These are phyloP conservation scores for Trichopoda pennipes DNA, from an alignment of 2,888 invertebrate species.

Conservation along the genomic window DNA sequence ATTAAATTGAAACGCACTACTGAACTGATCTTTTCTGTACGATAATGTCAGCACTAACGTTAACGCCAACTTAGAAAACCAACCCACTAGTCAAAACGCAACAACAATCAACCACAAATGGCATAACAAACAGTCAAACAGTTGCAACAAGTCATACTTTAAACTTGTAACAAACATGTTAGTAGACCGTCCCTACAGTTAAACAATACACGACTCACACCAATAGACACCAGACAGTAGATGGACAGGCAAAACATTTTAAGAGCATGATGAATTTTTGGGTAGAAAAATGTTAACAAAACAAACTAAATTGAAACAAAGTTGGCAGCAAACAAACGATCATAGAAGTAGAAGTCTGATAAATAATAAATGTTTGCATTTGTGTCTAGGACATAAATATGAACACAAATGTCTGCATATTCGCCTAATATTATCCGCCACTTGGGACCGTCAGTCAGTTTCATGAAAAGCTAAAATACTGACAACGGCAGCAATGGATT, in stretches of 20 bases:
- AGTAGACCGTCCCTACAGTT: not conserved
- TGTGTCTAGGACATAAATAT: constrained; percentile 24
- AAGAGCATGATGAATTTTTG: constrained; percentile 45
- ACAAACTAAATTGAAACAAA: constrained; percentile 49
- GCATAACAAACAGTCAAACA: constrained; percentile 46
- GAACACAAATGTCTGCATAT: constrained; percentile 51
- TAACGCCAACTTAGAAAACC: constrained; percentile 63
- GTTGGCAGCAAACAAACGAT: constrained; percentile 61
- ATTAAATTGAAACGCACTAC: constrained; percentile 68
- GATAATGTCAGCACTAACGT: constrained; percentile 67
- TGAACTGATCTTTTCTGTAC: constrained; percentile 63
- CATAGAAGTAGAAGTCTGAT: constrained; percentile 51
- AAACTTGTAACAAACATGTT: constrained; percentile 35
- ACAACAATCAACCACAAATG: constrained; percentile 46
- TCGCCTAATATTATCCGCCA: constrained; percentile 63
- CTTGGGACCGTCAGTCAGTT: constrained; percentile 45
- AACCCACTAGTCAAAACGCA: constrained; percentile 59
- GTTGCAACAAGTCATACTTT: constrained; percentile 54
- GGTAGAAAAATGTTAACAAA: constrained; percentile 35
- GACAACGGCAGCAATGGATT: constrained; percentile 18
- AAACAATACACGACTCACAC: constrained; percentile 4
- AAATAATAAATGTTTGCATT: constrained; percentile 55
- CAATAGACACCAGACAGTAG: constrained; percentile 42
- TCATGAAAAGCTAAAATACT: constrained; percentile 29
- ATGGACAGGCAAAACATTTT: constrained; percentile 60